Evolutionary conservation across 2,113 vertebrate genomes (phyloP).

Genomic region (Hippocampus guttulatus): DNA sequence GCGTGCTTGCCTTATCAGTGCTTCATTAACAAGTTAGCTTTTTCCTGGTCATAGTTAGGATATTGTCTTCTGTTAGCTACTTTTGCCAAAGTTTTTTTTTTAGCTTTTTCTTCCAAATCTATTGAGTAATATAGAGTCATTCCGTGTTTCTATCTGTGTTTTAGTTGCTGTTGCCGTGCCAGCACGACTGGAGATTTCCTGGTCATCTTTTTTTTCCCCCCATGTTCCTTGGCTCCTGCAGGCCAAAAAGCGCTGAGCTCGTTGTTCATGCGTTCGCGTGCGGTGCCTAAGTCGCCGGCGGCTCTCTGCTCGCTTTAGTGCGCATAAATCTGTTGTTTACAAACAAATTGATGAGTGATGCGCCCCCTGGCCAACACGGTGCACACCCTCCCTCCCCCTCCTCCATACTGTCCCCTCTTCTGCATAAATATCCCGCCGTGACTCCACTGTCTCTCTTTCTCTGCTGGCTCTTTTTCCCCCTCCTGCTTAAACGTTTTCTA

Average conservation of each 20-base stretch:
- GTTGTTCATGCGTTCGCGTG: conserved; percentile 29
- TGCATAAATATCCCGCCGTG: conserved; percentile 44
- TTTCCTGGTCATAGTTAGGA: not conserved
- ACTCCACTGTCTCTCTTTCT: conserved; percentile 29
- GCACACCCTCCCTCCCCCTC: conserved; percentile 27
- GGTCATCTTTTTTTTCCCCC: conserved; percentile 29
- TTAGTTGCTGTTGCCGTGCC: conserved; percentile 25
- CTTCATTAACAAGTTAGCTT: not conserved
- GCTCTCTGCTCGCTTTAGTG: conserved; percentile 60
- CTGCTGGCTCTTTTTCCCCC: conserved; percentile 53
- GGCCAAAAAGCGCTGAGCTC: conserved; percentile 14
- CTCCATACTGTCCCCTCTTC: conserved; percentile 44
- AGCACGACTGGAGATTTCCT: conserved; percentile 42
- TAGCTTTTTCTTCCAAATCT: not conserved
- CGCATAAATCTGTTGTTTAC: conserved; percentile 75
- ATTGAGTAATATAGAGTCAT: no score
- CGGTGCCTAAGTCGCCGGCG: conserved; percentile 35
- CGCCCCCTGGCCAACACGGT: conserved; percentile 62
- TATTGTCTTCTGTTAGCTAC: no score
- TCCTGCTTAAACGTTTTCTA: conserved; percentile 53
- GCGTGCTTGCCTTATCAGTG: not conserved
- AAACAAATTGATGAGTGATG: conserved; percentile 75
- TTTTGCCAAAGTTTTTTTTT: not conserved
- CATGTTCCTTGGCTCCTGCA: conserved; percentile 14
- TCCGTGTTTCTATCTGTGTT: not conserved